phyloP scores from a whole-genome alignment of 2,888 invertebrate genomes.

The Chymomyza caudatula region DNA sequence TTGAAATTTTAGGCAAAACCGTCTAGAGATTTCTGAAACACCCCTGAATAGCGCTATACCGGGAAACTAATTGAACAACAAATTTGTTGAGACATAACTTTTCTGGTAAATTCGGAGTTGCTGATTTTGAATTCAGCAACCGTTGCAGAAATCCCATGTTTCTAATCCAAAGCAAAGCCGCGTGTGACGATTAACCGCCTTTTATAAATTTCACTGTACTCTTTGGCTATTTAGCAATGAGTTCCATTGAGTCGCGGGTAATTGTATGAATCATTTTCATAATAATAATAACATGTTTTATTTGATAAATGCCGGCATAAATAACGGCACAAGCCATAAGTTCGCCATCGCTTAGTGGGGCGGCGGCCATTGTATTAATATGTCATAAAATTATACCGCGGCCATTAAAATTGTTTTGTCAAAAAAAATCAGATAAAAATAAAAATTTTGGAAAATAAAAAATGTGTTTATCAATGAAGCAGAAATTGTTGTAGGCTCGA shows the following conservation, averaged over 20 bases:
- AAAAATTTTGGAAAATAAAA: not conserved
- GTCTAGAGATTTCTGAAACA: too few relatives aligned
- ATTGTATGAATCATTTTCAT: constrained; percentile 64
- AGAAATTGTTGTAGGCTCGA: not conserved
- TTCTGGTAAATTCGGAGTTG: too few relatives aligned
- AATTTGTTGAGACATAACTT: too few relatives aligned
- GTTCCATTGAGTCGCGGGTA: constrained; percentile 21
- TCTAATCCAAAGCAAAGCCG: too few relatives aligned
- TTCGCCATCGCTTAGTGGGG: constrained; percentile 28
- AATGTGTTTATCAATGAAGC: not conserved
- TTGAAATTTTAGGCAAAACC: too few relatives aligned
- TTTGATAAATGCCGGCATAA: constrained; percentile 61
- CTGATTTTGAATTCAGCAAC: too few relatives aligned
- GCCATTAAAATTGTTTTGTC: constrained; percentile 7
- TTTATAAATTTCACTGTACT: not conserved
- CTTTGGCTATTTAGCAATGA: not conserved
- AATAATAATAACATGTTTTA: constrained; percentile 62
- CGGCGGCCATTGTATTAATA: constrained; percentile 60
- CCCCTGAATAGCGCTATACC: too few relatives aligned
- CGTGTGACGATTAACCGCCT: not conserved
- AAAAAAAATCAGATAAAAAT: not conserved
- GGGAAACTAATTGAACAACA: too few relatives aligned
- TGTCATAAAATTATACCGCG: constrained; percentile 67
- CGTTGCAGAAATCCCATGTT: too few relatives aligned
- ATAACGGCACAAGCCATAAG: constrained; percentile 44